phyloP scores from a whole-genome alignment of 2,888 invertebrate genomes.

The Bugula neritina region DNA sequence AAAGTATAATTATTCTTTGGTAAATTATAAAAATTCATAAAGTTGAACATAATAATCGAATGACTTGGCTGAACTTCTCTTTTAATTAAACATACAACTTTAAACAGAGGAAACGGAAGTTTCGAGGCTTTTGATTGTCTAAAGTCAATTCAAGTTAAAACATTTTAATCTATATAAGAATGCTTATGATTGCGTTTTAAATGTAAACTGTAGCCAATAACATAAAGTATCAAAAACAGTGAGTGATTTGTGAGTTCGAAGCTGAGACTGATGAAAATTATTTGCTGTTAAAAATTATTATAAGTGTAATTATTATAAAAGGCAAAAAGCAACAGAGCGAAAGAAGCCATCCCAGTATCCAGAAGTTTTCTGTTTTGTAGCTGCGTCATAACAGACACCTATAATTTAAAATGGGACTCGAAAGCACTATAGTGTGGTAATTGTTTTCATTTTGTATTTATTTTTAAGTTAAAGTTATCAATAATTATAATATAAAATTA shows the following conservation, averaged over 20 bases:
- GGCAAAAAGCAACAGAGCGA: too few relatives aligned
- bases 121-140: too few relatives aligned
- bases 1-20: not conserved
- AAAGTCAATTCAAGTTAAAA: too few relatives aligned
- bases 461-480: too few relatives aligned
- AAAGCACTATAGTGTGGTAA: constrained; percentile 97
- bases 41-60: not conserved
- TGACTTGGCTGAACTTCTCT: not conserved
- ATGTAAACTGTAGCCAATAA: not conserved
- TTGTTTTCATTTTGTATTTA: too few relatives aligned
- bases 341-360: too few relatives aligned
- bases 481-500: too few relatives aligned
- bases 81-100: not conserved
- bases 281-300: too few relatives aligned
- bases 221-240: not conserved
- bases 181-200: not conserved
- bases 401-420: constrained; percentile 95
- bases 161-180: not conserved
- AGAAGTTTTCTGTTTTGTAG: too few relatives aligned
- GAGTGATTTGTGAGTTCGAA: not conserved
- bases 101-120: not conserved
- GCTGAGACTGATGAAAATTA: too few relatives aligned
- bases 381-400: too few relatives aligned
- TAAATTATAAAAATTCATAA: not conserved
- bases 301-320: not conserved